A percentile compares a stretch with the other conserved stretches of the same genome.
Evolutionary conservation across 2,797 vertebrate genomes (phyloP).

Genomic region (Oryzias dopingdopingensis): DNA sequence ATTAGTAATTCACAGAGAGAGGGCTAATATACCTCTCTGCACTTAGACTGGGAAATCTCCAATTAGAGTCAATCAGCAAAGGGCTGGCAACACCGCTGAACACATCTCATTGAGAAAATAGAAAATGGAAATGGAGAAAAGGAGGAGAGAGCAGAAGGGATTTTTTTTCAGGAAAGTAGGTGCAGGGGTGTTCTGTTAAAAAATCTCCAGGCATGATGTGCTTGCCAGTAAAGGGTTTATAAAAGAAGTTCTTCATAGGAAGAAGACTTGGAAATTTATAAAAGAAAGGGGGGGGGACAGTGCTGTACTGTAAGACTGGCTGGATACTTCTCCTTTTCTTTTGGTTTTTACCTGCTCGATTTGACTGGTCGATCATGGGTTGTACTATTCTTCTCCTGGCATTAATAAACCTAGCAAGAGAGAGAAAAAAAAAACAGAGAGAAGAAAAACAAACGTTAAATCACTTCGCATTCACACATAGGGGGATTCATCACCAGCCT

Average conservation of each 20-base stretch:
- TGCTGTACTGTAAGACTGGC: not conserved
- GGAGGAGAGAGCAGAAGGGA: slow-evolving; percentile 20
- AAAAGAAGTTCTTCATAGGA: slow-evolving; percentile 36
- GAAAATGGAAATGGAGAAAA: slow-evolving; percentile 33
- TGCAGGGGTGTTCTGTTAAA: slow-evolving; percentile 28
- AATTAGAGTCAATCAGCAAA: slow-evolving; percentile 95
- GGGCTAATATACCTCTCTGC: slow-evolving; percentile 86
- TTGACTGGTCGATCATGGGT: slow-evolving; percentile 99
- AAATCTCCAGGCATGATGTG: slow-evolving; percentile 45
- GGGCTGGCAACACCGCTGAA: slow-evolving; percentile 80
- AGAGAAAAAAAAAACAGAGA: slow-evolving; percentile 45
- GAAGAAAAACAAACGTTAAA: slow-evolving; percentile 75
- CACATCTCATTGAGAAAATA: slow-evolving; percentile 62
- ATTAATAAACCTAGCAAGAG: slow-evolving; percentile 97
- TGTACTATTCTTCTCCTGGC: slow-evolving; percentile 99
- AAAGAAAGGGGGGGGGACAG: not conserved
- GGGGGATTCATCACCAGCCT: slow-evolving; percentile 67
- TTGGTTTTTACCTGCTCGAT: slow-evolving; percentile 97
- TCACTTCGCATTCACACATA: slow-evolving; percentile 63
- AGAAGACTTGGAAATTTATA: slow-evolving; percentile 3
- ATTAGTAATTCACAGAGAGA: slow-evolving; percentile 91
- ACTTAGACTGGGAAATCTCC: slow-evolving; percentile 93
- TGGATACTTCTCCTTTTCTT: slow-evolving; percentile 28
- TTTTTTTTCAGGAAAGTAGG: slow-evolving; percentile 3
- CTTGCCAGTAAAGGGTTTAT: slow-evolving; percentile 44